Evolutionary conservation across 2,888 invertebrate genomes (phyloP).

Genomic region (Drosophila anceps): DNA sequence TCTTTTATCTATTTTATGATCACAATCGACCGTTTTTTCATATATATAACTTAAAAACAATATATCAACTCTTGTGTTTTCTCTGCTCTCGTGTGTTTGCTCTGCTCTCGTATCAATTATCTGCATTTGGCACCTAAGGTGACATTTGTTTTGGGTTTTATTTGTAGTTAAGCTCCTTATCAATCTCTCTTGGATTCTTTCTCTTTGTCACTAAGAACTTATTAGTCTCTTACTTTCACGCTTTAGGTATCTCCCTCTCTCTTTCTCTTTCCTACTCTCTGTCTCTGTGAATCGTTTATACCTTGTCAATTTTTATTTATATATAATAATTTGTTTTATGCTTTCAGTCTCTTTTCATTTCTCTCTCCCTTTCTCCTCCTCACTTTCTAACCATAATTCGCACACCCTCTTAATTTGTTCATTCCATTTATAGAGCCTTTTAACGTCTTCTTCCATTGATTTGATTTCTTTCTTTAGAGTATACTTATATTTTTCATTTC

Average conservation of each 20-base stretch:
- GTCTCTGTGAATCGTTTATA: too few relatives aligned
- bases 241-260: neutral
- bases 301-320: neutral
- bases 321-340: neutral
- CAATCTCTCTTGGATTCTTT: neutral
- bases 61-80: neutral
- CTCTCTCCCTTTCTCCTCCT: neutral
- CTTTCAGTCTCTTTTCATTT: neutral
- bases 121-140: neutral
- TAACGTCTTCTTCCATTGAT: neutral
- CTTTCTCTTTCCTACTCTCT: neutral
- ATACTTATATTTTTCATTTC: too few relatives aligned
- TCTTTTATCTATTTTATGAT: neutral
- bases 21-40: neutral
- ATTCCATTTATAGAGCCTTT: neutral
- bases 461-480: neutral
- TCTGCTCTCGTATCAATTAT: neutral
- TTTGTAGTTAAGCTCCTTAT: neutral
- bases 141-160: neutral
- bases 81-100: neutral
- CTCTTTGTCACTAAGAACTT: neutral
- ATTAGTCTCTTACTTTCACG: neutral
- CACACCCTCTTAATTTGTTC: neutral
- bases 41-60: neutral
- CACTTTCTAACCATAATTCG: neutral